Base-by-base conservation (phyloP, 2,113 vertebrate genomes). In the Sapayoa aenigma region DNA sequence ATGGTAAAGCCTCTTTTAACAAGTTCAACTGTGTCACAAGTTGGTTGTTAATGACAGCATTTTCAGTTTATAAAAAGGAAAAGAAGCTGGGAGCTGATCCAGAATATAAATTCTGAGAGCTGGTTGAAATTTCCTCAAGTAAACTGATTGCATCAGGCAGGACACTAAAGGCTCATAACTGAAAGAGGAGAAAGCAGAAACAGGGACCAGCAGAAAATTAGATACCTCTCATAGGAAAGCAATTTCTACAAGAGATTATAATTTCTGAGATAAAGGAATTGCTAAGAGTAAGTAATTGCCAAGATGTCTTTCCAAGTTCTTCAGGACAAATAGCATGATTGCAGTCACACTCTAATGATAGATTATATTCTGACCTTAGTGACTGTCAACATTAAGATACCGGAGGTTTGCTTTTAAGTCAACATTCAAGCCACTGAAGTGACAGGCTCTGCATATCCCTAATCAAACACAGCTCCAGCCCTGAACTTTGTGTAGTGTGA, bases 161-260 rank as follows among this genome's bases (percentile, higher is more conserved):
- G 33, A 58, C 11, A 42, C 25, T 46, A 59, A 30, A 58, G 33
- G 24, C 68, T 90, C 56, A 33, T 0, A 0, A 47, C 10, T 19
- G 35, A 42, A 77, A 53, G 27, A 87, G 42, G 23, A 30, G 37
- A 75, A 73, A 65, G 3, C 35, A 86, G 20, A 59, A 89, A 42
- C 1, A 22, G 18, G 12, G 21, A 82, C 30, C 30, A 53, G 37
- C 4, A 8, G 19, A 71, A 84, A 73, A 59, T n/a, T 56, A 31
- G 25, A 23, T 7, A 25, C 3, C 37, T 66, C 21, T 39, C 21
- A n/a, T 19, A 50, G 30, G 41, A 69, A 87, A 87, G 22, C 24
- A 68, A 56, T 49, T 62, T 53, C 79, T 71, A 11, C 17, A 71
- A 21, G 27, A 24, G 14, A 39, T 47, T 46, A 9, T n/a, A 39